These are phyloP conservation scores for Stenurella melanura DNA, from an alignment of 2,888 invertebrate genomes.

Conservation along the genomic window DNA sequence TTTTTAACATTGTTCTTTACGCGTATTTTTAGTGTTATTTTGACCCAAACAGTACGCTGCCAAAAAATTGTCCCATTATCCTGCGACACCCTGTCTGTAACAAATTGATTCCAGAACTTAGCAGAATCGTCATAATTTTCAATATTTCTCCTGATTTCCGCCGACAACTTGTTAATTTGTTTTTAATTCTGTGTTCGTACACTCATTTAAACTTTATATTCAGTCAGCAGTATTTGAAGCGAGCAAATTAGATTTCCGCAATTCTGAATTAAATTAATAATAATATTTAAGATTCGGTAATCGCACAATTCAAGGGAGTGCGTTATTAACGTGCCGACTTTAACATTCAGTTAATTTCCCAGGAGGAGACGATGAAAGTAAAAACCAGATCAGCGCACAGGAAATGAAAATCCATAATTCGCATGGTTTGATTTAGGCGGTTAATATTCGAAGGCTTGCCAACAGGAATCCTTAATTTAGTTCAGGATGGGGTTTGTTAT, in stretches of 20 bases:
- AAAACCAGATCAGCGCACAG: conserved; percentile 66
- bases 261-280: conserved; percentile 27
- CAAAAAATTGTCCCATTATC: no score
- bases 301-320: conserved; percentile 42
- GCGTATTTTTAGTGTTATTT: no score
- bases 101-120: no score
- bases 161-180: conserved; percentile 21
- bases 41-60: no score
- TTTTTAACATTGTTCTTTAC: no score
- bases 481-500: conserved; percentile 23
- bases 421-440: conserved; percentile 62
- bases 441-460: conserved; percentile 48
- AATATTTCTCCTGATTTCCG: not conserved
- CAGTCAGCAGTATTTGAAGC: conserved; percentile 9
- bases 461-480: conserved; percentile 33
- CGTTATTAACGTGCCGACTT: conserved; percentile 37
- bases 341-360: conserved; percentile 59
- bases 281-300: conserved; percentile 41
- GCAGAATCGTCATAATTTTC: not conserved
- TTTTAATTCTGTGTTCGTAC: conserved; percentile 20
- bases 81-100: no score
- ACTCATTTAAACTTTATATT: conserved; percentile 22
- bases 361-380: conserved; percentile 64
- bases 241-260: conserved; percentile 28
- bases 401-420: conserved; percentile 70